A percentile compares a stretch with the other conserved stretches of the same genome.
Evolutionary conservation across 1,140 invertebrate species (phyloP).

Genomic region (Drosophila miranda): DNA sequence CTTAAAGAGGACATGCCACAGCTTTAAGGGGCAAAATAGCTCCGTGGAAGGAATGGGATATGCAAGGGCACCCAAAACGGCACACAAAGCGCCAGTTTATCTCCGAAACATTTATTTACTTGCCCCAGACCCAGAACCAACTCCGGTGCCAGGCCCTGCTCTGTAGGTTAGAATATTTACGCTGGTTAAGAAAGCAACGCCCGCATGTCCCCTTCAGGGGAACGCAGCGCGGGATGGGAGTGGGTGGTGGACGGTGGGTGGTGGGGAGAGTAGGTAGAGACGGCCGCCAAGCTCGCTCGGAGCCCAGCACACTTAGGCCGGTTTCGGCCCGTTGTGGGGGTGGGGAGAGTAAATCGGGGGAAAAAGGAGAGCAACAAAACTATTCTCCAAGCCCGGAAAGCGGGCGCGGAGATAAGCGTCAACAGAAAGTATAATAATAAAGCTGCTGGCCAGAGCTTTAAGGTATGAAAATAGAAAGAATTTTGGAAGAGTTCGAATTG

Average conservation of each 20-base stretch:
- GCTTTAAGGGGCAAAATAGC: slow-evolving; percentile 26
- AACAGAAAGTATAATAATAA: slow-evolving; percentile 45
- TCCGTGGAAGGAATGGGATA: background rate
- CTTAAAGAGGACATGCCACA: slow-evolving; percentile 29
- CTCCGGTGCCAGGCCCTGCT: slow-evolving; percentile 7
- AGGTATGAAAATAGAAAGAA: slow-evolving; percentile 11
- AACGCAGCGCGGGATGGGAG: slow-evolving; percentile 8
- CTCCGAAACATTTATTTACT: slow-evolving; percentile 75
- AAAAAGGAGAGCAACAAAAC: background rate
- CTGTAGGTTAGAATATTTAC: slow-evolving; percentile 73
- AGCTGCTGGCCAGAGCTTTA: slow-evolving; percentile 34
- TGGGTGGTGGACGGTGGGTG: background rate
- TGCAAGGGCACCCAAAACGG: slow-evolving; percentile 26
- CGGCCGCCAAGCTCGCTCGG: no score
- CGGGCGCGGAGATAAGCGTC: slow-evolving; percentile 29
- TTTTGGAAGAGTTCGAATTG: background rate
- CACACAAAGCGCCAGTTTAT: slow-evolving; percentile 74
- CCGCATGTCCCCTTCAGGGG: slow-evolving; percentile 59
- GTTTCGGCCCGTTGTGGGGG: no score
- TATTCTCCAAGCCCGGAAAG: slow-evolving; percentile 8
- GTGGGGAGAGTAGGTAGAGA: no score
- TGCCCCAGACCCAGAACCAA: slow-evolving; percentile 23
- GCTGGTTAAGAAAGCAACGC: slow-evolving; percentile 66
- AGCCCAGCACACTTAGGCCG: no score
- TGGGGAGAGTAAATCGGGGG: background rate